Evolutionary conservation across 2,797 vertebrate species (phyloP).

Genomic region (Apodemus agrarius): DNA sequence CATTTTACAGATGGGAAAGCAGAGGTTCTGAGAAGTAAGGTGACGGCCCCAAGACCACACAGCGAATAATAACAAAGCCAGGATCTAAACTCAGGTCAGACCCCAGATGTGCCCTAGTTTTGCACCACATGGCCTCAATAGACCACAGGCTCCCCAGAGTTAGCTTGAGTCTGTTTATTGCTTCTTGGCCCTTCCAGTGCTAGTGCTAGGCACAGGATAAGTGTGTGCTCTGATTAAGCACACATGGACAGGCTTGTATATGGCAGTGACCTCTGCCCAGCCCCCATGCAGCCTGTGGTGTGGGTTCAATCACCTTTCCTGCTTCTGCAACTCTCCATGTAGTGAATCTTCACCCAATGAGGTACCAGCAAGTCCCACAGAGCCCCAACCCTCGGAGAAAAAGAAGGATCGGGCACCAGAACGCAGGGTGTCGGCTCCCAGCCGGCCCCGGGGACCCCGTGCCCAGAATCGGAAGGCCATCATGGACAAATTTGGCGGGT

Average conservation of each 20-base stretch:
- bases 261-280: too few species aligned
- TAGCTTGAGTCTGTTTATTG: not conserved
- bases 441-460: constrained; percentile 52
- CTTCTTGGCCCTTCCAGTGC: not conserved
- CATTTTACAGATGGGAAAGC: constrained; percentile 24
- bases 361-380: constrained; percentile 57
- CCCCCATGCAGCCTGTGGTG: fast-evolving
- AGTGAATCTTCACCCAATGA: constrained; percentile 72
- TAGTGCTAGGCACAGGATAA: not conserved
- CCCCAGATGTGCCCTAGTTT: not conserved
- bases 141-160: not conserved
- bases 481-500: constrained; percentile 89
- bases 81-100: constrained; percentile 29
- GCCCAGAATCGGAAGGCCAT: constrained; percentile 85
- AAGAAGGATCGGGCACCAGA: constrained; percentile 70
- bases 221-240: fast-evolving
- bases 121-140: not conserved
- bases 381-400: constrained; percentile 36
- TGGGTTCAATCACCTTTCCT: not conserved
- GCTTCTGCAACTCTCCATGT: not conserved
- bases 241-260: too few species aligned
- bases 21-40: constrained; percentile 36
- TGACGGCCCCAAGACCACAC: constrained; percentile 13
- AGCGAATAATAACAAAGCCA: constrained; percentile 57
- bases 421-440: constrained; percentile 51